Percentiles rank a stretch among this genome's conserved stretches.
Conservation (phyloP, 2,113 vertebrate genomes). For the Panthera tigris region DNA sequence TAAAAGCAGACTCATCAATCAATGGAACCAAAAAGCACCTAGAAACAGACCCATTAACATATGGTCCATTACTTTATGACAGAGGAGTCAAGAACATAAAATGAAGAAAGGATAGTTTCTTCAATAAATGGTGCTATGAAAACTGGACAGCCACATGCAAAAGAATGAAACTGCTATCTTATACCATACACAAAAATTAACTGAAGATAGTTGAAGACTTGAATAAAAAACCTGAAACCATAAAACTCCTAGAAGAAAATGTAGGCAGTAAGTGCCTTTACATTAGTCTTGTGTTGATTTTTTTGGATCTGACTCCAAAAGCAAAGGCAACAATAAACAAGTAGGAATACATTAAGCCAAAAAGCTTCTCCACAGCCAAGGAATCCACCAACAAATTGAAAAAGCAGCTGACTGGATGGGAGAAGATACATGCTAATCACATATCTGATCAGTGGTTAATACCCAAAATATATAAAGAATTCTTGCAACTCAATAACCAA, state of each 20-base stretch:
- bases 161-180: not conserved
- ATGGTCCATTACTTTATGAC: not conserved
- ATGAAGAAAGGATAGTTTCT: not conserved
- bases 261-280: not conserved
- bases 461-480: not conserved
- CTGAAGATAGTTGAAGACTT: not conserved
- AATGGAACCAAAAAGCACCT: not conserved
- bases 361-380: not conserved
- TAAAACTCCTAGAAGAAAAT: not conserved
- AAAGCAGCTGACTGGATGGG: not conserved
- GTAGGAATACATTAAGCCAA: not conserved
- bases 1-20: not conserved
- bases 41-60: not conserved
- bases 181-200: not conserved
- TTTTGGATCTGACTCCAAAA: not conserved
- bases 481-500: not conserved
- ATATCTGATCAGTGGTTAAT: not conserved
- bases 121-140: not conserved
- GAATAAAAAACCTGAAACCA: not conserved
- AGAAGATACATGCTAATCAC: not conserved
- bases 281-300: not conserved
- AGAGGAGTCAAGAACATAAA: not conserved
- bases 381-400: not conserved
- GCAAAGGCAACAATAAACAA: not conserved
- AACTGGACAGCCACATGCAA: not conserved